Base-by-base conservation (phyloP, 2,797 vertebrate genomes). In the Oreortyx pictus region DNA sequence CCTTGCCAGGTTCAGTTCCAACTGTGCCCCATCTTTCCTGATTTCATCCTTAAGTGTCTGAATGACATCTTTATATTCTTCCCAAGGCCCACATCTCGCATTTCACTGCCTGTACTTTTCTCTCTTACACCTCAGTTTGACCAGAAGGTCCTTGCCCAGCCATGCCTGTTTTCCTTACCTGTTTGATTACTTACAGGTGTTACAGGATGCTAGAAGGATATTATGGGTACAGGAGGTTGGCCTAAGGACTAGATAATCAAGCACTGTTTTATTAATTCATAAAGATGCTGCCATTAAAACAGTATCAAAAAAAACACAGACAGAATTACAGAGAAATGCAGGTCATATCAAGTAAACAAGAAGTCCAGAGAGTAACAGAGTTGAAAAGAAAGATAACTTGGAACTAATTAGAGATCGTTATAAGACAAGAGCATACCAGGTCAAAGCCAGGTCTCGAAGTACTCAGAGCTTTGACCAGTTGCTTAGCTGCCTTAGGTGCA, bases 221-320 rank as follows among this genome's bases (percentile, higher is more conserved):
- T 80, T 47, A 27, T 27, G 11, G 2, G 2, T 54, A 50, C 1
- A 29, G 23, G 2, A 2, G 31, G 5, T 23, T 73, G 23, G 5
- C 10, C 22, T 44, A 62, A 62, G 27, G 22, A 64, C 35, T 49
- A 39, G 56, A 23, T 87, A 65, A 71, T 11, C 49, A 71, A 66
- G 43, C 22, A 27, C 10, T 35, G 2, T 33, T 50, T 84, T 66
- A 79, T 86, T 73, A 56, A 56, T n/a, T 81, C 31, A n/a, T 62
- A 56, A 2, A 78, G 23, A 60, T 82, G 81, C 35, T 90, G 35
- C 22, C 39, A 47, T 73, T 82, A 71, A 76, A 65, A 14, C 23
- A 46, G 9, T 12, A 57, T 24, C 0, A 17, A 2, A 66, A 90
- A 68, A n/a, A 74, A 6, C 82, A 23, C 20, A 72, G 41, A 35